phyloP scores from a whole-genome alignment of 2,113 vertebrate species.

The Prionailurus viverrinus region DNA sequence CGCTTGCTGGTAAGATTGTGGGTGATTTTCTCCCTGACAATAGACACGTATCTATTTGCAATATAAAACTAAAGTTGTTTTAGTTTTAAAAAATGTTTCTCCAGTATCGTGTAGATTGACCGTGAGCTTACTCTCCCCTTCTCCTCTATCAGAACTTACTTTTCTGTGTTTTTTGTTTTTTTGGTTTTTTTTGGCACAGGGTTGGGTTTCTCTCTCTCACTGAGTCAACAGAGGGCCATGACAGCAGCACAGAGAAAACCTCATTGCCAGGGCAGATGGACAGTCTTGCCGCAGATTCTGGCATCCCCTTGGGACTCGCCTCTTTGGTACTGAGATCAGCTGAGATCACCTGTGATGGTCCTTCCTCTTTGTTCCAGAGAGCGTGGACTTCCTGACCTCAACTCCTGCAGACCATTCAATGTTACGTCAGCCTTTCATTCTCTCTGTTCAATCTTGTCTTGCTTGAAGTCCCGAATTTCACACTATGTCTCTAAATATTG shows the following conservation, averaged over 20 bases:
- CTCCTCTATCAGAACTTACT: not conserved
- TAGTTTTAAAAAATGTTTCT: not conserved
- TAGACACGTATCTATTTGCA: not conserved
- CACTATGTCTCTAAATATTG: not conserved
- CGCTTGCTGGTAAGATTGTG: not conserved
- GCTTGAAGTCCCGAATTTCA: not conserved
- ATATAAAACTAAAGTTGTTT: not conserved
- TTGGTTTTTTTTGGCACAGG: not conserved
- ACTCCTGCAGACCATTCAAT: not conserved
- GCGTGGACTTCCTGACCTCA: not conserved
- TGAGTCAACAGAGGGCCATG: not conserved
- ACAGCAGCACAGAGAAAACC: not conserved
- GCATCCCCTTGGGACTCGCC: not conserved
- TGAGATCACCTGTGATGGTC: not conserved
- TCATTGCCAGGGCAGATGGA: not conserved
- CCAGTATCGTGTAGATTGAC: not conserved
- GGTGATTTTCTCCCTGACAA: not conserved
- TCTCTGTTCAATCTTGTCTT: not conserved
- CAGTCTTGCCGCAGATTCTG: not conserved
- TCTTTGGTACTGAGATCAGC: not conserved
- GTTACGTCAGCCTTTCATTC: not conserved
- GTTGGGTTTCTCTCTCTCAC: not conserved
- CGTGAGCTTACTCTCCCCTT: not conserved
- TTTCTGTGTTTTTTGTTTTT: not conserved
- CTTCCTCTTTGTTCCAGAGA: not conserved